Percentiles rank a stretch among this genome's conserved stretches.
These are phyloP conservation scores for Brenthis daphne DNA, from an alignment of 2,888 invertebrate species.

Conservation along the genomic window DNA sequence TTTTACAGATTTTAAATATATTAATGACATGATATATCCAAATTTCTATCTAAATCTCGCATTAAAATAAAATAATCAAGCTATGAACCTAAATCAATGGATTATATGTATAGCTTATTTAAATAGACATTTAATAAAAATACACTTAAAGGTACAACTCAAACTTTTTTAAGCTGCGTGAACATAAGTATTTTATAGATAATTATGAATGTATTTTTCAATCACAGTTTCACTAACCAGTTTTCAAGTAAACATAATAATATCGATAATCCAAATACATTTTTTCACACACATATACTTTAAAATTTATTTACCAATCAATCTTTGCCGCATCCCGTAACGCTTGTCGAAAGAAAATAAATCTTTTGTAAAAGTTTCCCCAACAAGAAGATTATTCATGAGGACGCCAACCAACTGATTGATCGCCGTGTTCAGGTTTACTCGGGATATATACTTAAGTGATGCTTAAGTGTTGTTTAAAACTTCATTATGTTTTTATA, in stretches of 20 bases:
- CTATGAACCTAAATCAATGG: too few species aligned
- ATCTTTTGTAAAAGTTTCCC: conserved; percentile 34
- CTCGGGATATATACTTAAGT: conserved; percentile 21
- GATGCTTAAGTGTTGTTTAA: conserved; percentile 28
- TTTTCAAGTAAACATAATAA: not conserved
- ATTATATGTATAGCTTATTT: too few species aligned
- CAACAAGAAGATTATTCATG: conserved; percentile 33
- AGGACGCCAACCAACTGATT: conserved; percentile 32
- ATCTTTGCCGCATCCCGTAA: conserved; percentile 29
- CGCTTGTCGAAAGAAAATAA: conserved; percentile 29
- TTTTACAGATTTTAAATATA: too few species aligned
- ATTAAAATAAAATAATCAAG: too few species aligned
- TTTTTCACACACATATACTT: conserved; percentile 12
- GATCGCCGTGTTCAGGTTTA: conserved; percentile 27
- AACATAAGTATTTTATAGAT: too few species aligned
- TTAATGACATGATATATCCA: too few species aligned
- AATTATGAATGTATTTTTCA: not conserved
- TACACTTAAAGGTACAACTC: not conserved
- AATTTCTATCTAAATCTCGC: too few species aligned
- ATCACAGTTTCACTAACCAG: not conserved
- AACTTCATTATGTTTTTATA: conserved; percentile 24
- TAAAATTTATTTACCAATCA: conserved; percentile 27
- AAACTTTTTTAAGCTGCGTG: too few species aligned
- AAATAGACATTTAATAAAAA: not conserved
- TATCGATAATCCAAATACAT: conserved; percentile 3